phyloP scores from a whole-genome alignment of 2,797 vertebrate species.

The Rhabdomys pumilio region DNA sequence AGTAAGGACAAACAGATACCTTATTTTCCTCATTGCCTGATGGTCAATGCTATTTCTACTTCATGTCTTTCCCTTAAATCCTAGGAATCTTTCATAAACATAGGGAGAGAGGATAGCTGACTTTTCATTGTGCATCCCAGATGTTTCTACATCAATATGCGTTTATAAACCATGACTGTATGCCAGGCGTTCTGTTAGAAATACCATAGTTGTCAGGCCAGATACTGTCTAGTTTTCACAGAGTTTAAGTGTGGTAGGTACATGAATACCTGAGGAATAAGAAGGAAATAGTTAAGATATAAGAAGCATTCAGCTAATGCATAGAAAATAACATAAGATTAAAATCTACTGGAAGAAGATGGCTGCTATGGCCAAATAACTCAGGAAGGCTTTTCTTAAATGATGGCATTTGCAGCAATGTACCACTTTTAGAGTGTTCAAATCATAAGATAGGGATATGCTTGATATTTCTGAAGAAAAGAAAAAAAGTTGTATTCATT shows the following conservation, averaged over 20 bases:
- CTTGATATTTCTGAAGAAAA: conserved; percentile 32
- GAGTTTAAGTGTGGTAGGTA: not conserved
- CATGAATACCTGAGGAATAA: conserved; percentile 33
- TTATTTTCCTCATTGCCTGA: not conserved
- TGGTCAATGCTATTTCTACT: not conserved
- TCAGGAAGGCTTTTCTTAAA: not conserved
- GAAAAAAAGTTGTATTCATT: not conserved
- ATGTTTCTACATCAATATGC: not conserved
- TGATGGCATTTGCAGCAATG: not conserved
- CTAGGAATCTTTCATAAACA: not conserved
- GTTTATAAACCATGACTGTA: not conserved
- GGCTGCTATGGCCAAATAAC: not conserved
- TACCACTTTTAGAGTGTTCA: not conserved
- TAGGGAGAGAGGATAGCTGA: not conserved
- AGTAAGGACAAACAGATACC: not conserved
- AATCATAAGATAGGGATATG: not conserved
- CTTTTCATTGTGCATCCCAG: not conserved
- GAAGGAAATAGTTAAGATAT: conserved; percentile 27
- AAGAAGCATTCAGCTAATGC: not conserved
- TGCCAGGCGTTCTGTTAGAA: not conserved
- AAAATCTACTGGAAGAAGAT: not conserved
- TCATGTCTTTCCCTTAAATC: not conserved
- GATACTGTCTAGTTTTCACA: not conserved
- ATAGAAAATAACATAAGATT: not conserved
- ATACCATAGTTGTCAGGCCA: not conserved